Evolutionary conservation across 2,888 invertebrate species (phyloP).

Genomic region (Pyrocoelia pectoralis): DNA sequence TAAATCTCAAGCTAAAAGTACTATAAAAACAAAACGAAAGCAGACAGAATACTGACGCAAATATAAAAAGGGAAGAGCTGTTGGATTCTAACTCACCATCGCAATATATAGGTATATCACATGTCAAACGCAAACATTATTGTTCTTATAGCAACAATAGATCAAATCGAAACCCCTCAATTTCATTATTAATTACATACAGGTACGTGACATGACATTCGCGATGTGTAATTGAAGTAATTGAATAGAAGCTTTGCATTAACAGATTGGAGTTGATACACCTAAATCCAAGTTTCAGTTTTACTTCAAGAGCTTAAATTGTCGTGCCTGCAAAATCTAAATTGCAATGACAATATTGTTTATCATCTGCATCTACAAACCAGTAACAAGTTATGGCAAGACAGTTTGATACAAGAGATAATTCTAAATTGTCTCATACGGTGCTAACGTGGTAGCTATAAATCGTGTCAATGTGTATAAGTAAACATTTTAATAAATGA

Average conservation of each 20-base stretch:
- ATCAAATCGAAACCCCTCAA: constrained; percentile 25
- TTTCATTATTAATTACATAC: constrained; percentile 22
- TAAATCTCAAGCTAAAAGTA: neutral
- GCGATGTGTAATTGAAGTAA: constrained; percentile 1
- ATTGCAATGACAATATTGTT: constrained; percentile 5
- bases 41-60: neutral
- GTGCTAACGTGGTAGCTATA: constrained; percentile 41
- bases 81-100: constrained; percentile 9
- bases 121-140: constrained; percentile 35
- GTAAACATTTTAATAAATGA: constrained; percentile 44
- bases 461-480: constrained; percentile 40
- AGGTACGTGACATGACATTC: constrained; percentile 16
- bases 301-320: neutral
- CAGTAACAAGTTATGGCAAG: constrained; percentile 33
- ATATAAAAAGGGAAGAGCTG: constrained; percentile 23
- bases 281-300: neutral
- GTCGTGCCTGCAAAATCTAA: neutral
- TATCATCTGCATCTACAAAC: constrained; percentile 27
- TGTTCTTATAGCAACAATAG: constrained; percentile 29
- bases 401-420: constrained; percentile 40
- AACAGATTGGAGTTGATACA: neutral
- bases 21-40: neutral
- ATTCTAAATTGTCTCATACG: constrained; percentile 39
- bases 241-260: neutral
- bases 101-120: constrained; percentile 20